Base-by-base conservation (phyloP, 2,113 vertebrate species). In the Zosterops borbonicus region DNA sequence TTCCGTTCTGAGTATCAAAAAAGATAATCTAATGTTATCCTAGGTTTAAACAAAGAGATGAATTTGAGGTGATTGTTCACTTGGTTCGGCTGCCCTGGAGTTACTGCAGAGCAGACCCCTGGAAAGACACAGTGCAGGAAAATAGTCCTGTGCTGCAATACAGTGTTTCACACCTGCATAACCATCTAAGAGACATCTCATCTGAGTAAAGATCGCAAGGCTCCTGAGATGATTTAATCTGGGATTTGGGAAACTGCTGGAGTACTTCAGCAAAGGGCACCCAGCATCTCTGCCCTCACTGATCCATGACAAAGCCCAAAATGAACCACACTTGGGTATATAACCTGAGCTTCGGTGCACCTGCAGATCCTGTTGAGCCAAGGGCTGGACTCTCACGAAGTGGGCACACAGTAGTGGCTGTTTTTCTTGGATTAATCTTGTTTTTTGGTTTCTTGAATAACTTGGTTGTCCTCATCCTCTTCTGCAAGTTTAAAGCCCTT, bases 401-500 rank as follows among this genome's bases (percentile, higher is more conserved):
- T 27, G 98, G 98, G 14, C 98, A 98, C 94, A 96, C 97, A 5
- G 92, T 98, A 80, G 97, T 98, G n/a, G 98, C 98, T 63, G 96
- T 99, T 96, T 98, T 98, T 89, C 97, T 99, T 93, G 98, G 99
- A 85, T 97, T 98, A 76, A 99, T 99, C 76, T 98, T 99, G 94
- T 65, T 98, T 62, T 99, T 99, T 39, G 99, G 99, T 53, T 98
- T 99, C 77, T 86, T 99, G 19, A 99, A 99, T 97, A 99, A 99
- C 94, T 97, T 99, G 21, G 44, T 99, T 2, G 98, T 99, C 10
- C 97, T 99, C 74, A 93, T 99, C 6, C 97, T 99, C 35, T 99
- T 99, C 87, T 99, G 98, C 95, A 99, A 98, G 93, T 99, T 99
- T 95, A 99, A 99, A 97, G 98, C 96, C 20, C 97, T 99, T 69